Evolutionary conservation across 2,797 vertebrate genomes (phyloP).

Genomic region (Morelia viridis): DNA sequence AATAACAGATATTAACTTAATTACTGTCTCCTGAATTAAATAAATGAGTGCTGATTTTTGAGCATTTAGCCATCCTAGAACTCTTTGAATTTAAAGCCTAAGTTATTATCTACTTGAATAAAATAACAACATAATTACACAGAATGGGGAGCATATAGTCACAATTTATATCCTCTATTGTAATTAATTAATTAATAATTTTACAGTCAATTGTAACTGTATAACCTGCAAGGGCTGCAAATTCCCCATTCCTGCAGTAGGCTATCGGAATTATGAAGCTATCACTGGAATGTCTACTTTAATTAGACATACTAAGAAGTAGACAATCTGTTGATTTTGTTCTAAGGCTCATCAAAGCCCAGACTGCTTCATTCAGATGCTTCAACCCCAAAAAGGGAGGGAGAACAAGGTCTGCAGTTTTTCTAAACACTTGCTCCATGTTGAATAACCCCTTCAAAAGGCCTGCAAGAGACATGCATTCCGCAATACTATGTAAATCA

Average conservation of each 20-base stretch:
- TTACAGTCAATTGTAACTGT: neutral
- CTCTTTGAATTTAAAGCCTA: neutral
- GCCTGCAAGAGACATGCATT: neutral
- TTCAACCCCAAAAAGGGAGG: neutral
- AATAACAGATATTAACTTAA: neutral
- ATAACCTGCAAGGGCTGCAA: neutral
- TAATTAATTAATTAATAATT: neutral
- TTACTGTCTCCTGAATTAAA: neutral
- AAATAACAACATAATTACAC: neutral
- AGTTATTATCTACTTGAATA: neutral
- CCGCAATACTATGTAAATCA: neutral
- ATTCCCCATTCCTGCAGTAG: neutral
- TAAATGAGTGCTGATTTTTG: neutral
- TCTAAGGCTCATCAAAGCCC: neutral
- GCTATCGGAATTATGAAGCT: neutral
- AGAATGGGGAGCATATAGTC: neutral
- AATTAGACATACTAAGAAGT: neutral
- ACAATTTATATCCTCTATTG: neutral
- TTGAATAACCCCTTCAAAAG: neutral
- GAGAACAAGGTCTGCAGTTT: neutral
- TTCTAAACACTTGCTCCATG: neutral
- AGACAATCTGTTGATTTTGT: neutral
- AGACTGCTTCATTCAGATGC: constrained; percentile 3
- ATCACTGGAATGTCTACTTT: neutral
- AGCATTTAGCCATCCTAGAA: neutral